Evolutionary conservation across 2,888 invertebrate genomes (phyloP), one percentile per base, ranked within the genome.

Genomic region (Lamproptera curius): DNA sequence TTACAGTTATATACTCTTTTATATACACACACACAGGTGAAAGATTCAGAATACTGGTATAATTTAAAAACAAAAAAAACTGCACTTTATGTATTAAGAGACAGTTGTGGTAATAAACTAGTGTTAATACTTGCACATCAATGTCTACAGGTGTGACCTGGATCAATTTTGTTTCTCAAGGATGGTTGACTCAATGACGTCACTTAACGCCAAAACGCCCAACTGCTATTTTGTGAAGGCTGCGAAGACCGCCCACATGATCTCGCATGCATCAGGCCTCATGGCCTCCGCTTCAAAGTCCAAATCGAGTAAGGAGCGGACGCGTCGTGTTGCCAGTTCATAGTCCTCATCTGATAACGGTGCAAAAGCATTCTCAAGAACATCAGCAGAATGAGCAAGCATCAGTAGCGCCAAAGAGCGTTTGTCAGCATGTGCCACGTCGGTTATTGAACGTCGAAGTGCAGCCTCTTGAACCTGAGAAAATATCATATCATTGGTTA

Each of bases 231-330:
- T 99, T 69, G 96, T 97, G 89, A 99, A 98, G 53, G 98, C 97
- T 62, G 98, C 96, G 86, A 99, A 98, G 51, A 99, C 99, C 45
- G 98, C 98, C 99, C 99, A 99, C 90, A 99, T 94, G 63, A 98
- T 93, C 78, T 98, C 98, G 70, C 94, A 94, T 51, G 95, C 93
- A 74, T 95, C 95, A 38, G 94, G 91, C 84, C 98, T 97, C 85
- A 95, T 93, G 57, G 97, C 94, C 85, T 99, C 99, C 38, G 94
- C 93, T 81, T 99, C 99, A 82, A 97, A 96, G 87, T 99, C 98
- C 63, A 99, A 91, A 80, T 99, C 99, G 62, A 99, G 91, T 40
- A 99, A 91, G 66, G 97, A 95, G 60, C 99, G 92, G 41, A 99
- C 97, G 70, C 99, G 93, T 69, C 97, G 95, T 93, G 98, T 99